A percentile compares a stretch with the other conserved stretches of the same genome.
These are phyloP conservation scores for Pyralis farinalis DNA, from an alignment of 2,888 invertebrate species.

Conservation along the genomic window DNA sequence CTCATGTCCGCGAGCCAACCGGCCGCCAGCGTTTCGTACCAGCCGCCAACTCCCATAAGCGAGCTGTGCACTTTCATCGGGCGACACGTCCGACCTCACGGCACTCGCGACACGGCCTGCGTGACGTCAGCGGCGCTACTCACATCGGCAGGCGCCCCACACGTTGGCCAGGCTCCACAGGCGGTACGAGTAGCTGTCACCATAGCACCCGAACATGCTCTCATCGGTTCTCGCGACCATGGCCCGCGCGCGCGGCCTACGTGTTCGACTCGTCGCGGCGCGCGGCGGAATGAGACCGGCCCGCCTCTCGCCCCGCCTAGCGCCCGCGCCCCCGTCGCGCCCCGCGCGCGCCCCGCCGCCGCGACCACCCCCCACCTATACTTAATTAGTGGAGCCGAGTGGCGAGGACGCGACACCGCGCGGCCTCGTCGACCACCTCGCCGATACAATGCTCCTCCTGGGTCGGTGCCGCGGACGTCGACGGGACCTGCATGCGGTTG, in stretches of 20 bases:
- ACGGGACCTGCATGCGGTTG: slow-evolving; percentile 26
- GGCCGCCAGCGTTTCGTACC: slow-evolving; percentile 74
- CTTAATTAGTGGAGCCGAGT: slow-evolving; percentile 66
- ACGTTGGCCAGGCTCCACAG: slow-evolving; percentile 89
- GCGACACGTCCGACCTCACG: slow-evolving; percentile 54
- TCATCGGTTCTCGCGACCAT: slow-evolving; percentile 91
- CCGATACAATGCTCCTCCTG: slow-evolving; percentile 1
- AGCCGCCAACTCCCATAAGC: slow-evolving; percentile 77
- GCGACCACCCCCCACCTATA: slow-evolving; percentile 49
- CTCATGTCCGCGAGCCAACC: slow-evolving; percentile 77
- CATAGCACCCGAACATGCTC: slow-evolving; percentile 88
- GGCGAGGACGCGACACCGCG: slow-evolving; percentile 28
- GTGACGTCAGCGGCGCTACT: slow-evolving; percentile 72
- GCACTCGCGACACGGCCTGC: slow-evolving; percentile 47
- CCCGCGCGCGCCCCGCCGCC: slow-evolving; percentile 27
- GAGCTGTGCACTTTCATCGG: slow-evolving; percentile 75
- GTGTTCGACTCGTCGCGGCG: slow-evolving; percentile 66
- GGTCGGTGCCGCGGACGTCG: slow-evolving; percentile 1
- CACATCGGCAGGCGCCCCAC: slow-evolving; percentile 88
- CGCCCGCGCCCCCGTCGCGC: slow-evolving; percentile 32
- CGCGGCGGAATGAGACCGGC: slow-evolving; percentile 72
- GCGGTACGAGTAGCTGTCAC: slow-evolving; percentile 88
- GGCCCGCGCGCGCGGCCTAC: slow-evolving; percentile 82
- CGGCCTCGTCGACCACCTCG: slow-evolving; percentile 19
- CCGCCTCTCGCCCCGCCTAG: slow-evolving; percentile 51